Percentiles rank a stretch among this genome's conserved stretches.
Evolutionary conservation across 2,888 invertebrate genomes (phyloP).

Genomic region (Calephelis perditalis): DNA sequence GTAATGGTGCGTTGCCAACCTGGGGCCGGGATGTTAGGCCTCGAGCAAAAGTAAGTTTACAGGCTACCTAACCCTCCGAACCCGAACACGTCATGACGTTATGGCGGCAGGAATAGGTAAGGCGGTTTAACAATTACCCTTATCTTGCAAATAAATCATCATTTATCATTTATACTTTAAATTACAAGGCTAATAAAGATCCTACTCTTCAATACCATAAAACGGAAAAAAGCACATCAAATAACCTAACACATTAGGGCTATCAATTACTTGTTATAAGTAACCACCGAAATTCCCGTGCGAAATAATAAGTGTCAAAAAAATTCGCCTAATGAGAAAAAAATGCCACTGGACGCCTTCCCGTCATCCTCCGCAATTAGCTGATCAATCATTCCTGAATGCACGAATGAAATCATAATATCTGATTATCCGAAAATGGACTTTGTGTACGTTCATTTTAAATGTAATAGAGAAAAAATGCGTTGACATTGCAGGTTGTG

Average conservation of each 20-base stretch:
- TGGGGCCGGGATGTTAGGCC: too few relatives aligned
- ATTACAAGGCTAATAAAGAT: too few relatives aligned
- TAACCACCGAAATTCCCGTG: slow-evolving; percentile 22
- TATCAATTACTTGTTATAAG: slow-evolving; percentile 20
- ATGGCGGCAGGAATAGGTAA: too few relatives aligned
- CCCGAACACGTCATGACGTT: too few relatives aligned
- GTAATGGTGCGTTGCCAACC: too few relatives aligned
- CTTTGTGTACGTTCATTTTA: slow-evolving; percentile 10
- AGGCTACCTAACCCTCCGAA: too few relatives aligned
- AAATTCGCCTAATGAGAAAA: slow-evolving; percentile 40
- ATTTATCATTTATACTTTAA: too few relatives aligned
- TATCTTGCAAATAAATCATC: too few relatives aligned
- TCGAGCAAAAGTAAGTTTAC: too few relatives aligned
- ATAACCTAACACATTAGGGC: slow-evolving; percentile 10
- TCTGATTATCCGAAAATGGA: slow-evolving; percentile 4
- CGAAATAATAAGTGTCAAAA: slow-evolving; percentile 18
- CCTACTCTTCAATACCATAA: too few relatives aligned
- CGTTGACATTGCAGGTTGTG: neutral
- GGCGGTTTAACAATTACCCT: too few relatives aligned
- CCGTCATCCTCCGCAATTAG: slow-evolving; percentile 43
- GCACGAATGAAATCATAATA: slow-evolving; percentile 5
- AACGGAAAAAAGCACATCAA: neutral
- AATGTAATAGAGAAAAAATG: neutral
- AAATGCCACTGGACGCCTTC: slow-evolving; percentile 40
- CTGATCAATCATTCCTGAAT: slow-evolving; percentile 52